A percentile compares a stretch with the other conserved stretches of the same genome.
Evolutionary conservation across 64 coral and sea anemone species (phyloP).

Genomic region (Dendrophyllia cribrosa): DNA sequence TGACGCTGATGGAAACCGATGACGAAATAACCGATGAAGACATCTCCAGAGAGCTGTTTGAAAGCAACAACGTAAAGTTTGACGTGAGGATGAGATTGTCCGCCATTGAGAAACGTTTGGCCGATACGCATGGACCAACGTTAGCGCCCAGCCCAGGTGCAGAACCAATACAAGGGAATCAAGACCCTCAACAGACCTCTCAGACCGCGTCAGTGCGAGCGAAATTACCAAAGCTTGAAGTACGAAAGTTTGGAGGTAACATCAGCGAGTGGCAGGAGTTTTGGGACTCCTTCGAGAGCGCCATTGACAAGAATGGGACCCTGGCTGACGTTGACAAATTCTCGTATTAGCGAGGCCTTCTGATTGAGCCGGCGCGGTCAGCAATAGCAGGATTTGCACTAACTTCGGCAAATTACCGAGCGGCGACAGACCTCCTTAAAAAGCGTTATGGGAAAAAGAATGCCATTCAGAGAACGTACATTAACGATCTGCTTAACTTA

Average conservation of each 20-base stretch:
- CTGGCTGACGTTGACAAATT: constrained; percentile 25
- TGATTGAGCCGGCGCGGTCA: background rate
- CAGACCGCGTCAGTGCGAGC: background rate
- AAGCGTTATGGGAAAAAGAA: background rate
- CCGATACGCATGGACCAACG: background rate
- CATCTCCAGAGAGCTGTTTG: background rate
- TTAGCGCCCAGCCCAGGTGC: background rate
- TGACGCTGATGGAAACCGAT: background rate
- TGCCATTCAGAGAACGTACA: constrained; percentile 11
- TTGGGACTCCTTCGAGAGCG: constrained; percentile 46
- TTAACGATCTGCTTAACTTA: constrained; percentile 13
- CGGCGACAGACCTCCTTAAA: background rate
- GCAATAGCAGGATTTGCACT: constrained; percentile 7
- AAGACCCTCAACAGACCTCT: background rate
- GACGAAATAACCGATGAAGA: background rate
- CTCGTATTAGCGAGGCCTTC: background rate
- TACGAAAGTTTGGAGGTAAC: constrained; percentile 14
- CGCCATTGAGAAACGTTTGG: background rate
- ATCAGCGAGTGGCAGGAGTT: constrained; percentile 33
- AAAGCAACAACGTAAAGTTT: background rate
- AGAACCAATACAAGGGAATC: background rate
- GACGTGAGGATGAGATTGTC: background rate
- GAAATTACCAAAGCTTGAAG: constrained; percentile 1
- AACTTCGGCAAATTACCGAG: background rate
- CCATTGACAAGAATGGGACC: background rate